These are phyloP conservation scores for Hoplostethus atlanticus DNA, from an alignment of 2,797 vertebrate genomes.

Conservation along the genomic window DNA sequence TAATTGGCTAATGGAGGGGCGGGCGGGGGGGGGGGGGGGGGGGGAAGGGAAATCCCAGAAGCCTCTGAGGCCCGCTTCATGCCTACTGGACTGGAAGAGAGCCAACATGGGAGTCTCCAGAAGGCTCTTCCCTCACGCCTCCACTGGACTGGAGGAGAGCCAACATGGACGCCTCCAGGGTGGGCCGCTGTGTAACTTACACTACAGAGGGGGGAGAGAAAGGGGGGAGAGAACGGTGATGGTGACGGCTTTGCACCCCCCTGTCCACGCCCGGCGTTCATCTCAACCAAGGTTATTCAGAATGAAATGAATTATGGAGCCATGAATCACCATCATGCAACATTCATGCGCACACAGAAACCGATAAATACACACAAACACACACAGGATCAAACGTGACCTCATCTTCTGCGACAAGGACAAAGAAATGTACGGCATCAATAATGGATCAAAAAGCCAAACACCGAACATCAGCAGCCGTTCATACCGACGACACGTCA, in stretches of 20 bases:
- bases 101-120: conserved; percentile 62
- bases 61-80: conserved; percentile 70
- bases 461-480: background rate
- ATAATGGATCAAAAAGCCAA: conserved; percentile 44
- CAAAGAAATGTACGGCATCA: conserved; percentile 40
- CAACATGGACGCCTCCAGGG: conserved; percentile 71
- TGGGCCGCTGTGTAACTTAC: conserved; percentile 57
- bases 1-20: conserved; percentile 77
- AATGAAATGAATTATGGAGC: conserved; percentile 15
- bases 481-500: too few species aligned
- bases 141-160: conserved; percentile 68
- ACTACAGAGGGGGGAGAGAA: conserved; percentile 20
- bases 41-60: conserved; percentile 69
- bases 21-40: conserved; percentile 31
- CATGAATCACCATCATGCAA: conserved; percentile 1
- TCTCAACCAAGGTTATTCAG: background rate
- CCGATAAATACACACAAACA: background rate
- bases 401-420: conserved; percentile 37
- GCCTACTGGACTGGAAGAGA: conserved; percentile 75
- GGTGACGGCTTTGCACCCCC: conserved; percentile 18
- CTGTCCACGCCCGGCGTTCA: conserved; percentile 17
- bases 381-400: conserved; percentile 9
- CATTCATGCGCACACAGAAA: background rate
- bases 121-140: conserved; percentile 20
- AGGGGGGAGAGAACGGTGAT: too few species aligned